phyloP scores from a whole-genome alignment of 1,140 invertebrate genomes.

The Amphibalanus amphitrite region DNA sequence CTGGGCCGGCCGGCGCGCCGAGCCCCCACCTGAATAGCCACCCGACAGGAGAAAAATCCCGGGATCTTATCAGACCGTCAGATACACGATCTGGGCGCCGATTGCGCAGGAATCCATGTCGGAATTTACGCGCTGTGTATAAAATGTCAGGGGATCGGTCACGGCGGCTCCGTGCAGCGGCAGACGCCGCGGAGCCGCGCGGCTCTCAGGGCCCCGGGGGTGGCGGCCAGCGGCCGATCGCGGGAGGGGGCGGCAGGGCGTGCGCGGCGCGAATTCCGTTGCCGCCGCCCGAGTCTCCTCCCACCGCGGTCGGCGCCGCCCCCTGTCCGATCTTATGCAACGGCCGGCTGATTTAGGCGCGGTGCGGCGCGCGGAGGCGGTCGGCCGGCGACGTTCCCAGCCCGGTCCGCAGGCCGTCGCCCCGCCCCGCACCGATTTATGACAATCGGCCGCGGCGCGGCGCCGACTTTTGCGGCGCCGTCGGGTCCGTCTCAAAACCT shows the following conservation, averaged over 20 bases:
- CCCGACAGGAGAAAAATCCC: neutral
- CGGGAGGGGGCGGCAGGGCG: too few species aligned
- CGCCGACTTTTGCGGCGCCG: too few species aligned
- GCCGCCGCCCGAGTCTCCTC: neutral
- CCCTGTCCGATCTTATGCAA: neutral
- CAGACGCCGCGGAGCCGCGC: too few species aligned
- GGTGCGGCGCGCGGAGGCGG: too few species aligned
- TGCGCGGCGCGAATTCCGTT: neutral
- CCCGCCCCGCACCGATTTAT: neutral
- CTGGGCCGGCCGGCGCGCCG: too few species aligned
- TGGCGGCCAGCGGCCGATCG: too few species aligned
- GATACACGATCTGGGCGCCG: neutral
- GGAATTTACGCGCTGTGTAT: neutral
- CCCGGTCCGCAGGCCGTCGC: too few species aligned
- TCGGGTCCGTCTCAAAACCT: neutral
- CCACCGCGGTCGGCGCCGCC: neutral
- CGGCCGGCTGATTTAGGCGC: neutral
- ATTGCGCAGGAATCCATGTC: slow-evolving; percentile 1
- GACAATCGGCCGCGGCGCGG: neutral
- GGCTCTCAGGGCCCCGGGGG: too few species aligned
- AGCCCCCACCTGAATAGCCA: neutral
- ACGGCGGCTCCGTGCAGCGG: neutral
- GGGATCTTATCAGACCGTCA: neutral
- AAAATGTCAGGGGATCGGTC: neutral
- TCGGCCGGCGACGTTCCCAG: neutral